Base-by-base conservation (phyloP, 2,888 invertebrate genomes). In the Girardia tigrina region DNA sequence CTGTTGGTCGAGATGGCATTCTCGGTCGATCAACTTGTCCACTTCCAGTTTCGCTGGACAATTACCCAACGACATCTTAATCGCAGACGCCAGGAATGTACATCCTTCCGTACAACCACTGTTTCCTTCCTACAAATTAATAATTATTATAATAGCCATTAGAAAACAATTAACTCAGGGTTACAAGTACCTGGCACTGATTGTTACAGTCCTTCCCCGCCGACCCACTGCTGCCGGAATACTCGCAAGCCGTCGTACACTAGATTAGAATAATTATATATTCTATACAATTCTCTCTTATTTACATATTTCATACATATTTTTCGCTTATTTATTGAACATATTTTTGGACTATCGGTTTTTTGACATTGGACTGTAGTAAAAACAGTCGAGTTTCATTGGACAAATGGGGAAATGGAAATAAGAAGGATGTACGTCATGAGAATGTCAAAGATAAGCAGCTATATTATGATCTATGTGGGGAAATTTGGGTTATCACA, bases 1-100 rank as follows among this genome's bases (percentile, higher is more conserved):
- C 56, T 56, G 56, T 16, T 56, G 56, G 56, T 56, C 56, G 8
- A 56, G 56, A 56, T 56, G 56, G n/a, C 56, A 56, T 56, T 56
- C 56, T 56, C 56, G n/a, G n/a, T 56, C 56, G 23, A 56, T n/a
- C n/a, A 56, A 2, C 23, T 56, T 56, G 23, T 56, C 56, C 2
- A 56, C n/a, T 8, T 56, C 56, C n/a, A 56, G 4, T 56, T 56
- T 56, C 2, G n/a, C 56, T 12, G 56, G 56, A n/a, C 56, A 56
- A 56, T 56, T 56, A 2, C 56, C 56, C 23, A 56, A n/a, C n/a
- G 56, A 56, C 56, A 56, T 56, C n/a, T 56, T 56, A 12, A 56
- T 56, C 2, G 56, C 56, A 8, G 56, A 20, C 2, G 4, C n/a
- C 2, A 56, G n/a, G 23, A 8, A 56, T 23, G n/a, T n/a, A n/a